Percentiles rank a stretch among this genome's conserved stretches.
These are phyloP conservation scores for Ambastaia sidthimunki DNA, from an alignment of 2,797 vertebrate genomes.

Conservation along the genomic window DNA sequence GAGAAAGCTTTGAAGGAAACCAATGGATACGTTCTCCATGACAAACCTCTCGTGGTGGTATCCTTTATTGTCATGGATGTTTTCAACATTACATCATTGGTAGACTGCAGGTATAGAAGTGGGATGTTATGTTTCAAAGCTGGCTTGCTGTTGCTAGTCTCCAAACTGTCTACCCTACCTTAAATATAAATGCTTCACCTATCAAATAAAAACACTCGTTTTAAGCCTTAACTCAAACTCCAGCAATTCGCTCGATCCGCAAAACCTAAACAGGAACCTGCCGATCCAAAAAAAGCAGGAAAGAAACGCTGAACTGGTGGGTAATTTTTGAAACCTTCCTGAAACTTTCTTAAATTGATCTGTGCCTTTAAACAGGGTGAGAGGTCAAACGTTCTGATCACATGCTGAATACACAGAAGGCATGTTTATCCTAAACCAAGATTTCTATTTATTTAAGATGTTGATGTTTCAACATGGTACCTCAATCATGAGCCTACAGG, in stretches of 20 bases:
- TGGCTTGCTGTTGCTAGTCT: too few relatives aligned
- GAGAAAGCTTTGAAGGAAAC: constrained; percentile 92
- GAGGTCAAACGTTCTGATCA: neutral
- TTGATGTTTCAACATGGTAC: constrained; percentile 67
- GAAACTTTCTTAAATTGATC: too few relatives aligned
- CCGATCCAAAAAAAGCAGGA: constrained; percentile 78
- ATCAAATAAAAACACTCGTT: too few relatives aligned
- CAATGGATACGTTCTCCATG: constrained; percentile 91
- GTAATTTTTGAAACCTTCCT: too few relatives aligned
- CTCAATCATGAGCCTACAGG: constrained; percentile 76
- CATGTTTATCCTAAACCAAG: neutral
- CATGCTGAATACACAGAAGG: neutral
- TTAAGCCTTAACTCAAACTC: constrained; percentile 77
- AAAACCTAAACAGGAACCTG: constrained; percentile 86
- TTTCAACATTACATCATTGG: neutral
- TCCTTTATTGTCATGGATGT: constrained; percentile 78
- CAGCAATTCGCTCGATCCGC: constrained; percentile 98
- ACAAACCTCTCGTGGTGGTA: constrained; percentile 98
- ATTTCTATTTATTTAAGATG: constrained; percentile 77
- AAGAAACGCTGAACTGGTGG: constrained; percentile 74
- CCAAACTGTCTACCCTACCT: too few relatives aligned
- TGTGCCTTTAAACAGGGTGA: neutral
- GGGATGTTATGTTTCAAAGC: too few relatives aligned
- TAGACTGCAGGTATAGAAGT: neutral
- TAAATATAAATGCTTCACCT: too few relatives aligned